phyloP scores from a whole-genome alignment of 1,140 invertebrate species.

The Hydropsyche tenuis region DNA sequence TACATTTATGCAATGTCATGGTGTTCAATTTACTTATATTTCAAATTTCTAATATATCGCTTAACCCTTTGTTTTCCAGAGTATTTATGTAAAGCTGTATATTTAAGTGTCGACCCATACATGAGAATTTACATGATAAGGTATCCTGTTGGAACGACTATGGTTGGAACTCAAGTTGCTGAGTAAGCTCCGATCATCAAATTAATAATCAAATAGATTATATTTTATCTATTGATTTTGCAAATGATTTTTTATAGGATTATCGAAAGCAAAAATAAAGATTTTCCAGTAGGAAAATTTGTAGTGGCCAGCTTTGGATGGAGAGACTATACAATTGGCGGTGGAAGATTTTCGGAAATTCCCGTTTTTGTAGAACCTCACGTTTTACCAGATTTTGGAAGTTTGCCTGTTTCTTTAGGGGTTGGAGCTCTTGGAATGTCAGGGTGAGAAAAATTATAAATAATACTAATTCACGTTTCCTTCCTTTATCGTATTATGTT shows the following conservation, averaged over 20 bases:
- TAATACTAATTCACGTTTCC: too few relatives aligned
- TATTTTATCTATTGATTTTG: conserved; percentile 31
- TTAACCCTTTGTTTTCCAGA: too few relatives aligned
- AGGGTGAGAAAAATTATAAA: conserved; percentile 66
- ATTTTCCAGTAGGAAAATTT: conserved; percentile 67
- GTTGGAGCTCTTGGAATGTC: conserved; percentile 71
- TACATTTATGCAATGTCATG: too few relatives aligned
- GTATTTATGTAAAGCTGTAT: conserved; percentile 70
- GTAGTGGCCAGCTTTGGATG: conserved; percentile 68
- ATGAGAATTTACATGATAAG: conserved; percentile 66
- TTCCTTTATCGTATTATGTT: too few relatives aligned
- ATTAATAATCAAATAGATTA: too few relatives aligned
- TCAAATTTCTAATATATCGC: too few relatives aligned
- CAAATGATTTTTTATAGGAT: conserved; percentile 57
- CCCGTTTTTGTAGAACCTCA: conserved; percentile 53
- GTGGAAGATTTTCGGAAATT: conserved; percentile 50
- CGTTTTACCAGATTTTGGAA: conserved; percentile 63
- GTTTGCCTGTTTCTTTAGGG: conserved; percentile 65
- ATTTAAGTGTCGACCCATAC: conserved; percentile 75
- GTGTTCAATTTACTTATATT: too few relatives aligned
- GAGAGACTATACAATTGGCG: conserved; percentile 63
- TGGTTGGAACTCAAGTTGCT: conserved; percentile 70
- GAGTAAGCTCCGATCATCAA: conserved; percentile 58
- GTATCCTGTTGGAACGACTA: conserved; percentile 63
- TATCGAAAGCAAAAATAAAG: conserved; percentile 67